Evolutionary conservation across 2,888 invertebrate genomes (phyloP).

Genomic region (Thereva nobilitata): DNA sequence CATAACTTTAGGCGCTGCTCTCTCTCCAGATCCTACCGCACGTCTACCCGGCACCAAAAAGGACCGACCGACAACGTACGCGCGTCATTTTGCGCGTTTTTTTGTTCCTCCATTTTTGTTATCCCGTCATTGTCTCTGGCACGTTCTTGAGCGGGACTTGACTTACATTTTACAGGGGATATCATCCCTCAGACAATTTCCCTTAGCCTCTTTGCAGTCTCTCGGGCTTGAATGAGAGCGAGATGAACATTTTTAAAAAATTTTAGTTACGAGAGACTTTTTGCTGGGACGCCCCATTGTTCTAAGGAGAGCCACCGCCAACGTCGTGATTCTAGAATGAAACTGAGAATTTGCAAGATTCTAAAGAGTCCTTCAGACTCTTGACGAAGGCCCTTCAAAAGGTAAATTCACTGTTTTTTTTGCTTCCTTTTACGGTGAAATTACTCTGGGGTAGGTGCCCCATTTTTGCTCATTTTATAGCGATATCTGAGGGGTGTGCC

Average conservation of each 20-base stretch:
- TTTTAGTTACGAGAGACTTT: slow-evolving; percentile 14
- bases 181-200: background rate
- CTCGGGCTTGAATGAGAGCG: slow-evolving; percentile 2
- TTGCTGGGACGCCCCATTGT: background rate
- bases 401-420: slow-evolving; percentile 9
- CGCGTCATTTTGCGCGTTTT: slow-evolving; percentile 28
- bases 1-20: slow-evolving; percentile 11
- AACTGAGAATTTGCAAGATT: slow-evolving; percentile 13
- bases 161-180: slow-evolving; percentile 6
- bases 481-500: background rate
- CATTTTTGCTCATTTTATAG: slow-evolving; percentile 15
- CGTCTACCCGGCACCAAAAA: background rate
- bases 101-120: background rate
- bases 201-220: slow-evolving; percentile 6
- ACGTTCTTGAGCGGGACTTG: background rate
- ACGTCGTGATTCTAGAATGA: slow-evolving; percentile 1
- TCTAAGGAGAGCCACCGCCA: background rate
- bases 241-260: slow-evolving; percentile 12
- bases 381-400: slow-evolving; percentile 4
- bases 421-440: background rate
- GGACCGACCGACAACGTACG: slow-evolving; percentile 10
- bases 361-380: slow-evolving; percentile 14
- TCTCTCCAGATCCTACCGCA: too few relatives aligned
- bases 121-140: too few relatives aligned
- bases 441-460: background rate